Evolutionary conservation across 2,113 vertebrate genomes (phyloP).

Genomic region (Serilophus lunatus): DNA sequence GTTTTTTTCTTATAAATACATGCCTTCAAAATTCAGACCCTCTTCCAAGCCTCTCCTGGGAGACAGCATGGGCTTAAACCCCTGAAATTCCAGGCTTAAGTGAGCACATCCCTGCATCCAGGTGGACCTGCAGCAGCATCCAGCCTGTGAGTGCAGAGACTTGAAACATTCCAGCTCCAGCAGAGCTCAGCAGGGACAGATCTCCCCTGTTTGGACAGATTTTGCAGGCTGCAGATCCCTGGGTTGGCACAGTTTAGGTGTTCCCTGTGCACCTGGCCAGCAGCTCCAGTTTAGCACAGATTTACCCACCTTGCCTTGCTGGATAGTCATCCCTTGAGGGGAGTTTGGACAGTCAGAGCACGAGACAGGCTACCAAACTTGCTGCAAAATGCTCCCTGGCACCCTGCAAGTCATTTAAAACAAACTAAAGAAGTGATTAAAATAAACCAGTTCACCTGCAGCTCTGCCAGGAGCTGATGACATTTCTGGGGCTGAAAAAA

Average conservation of each 20-base stretch:
- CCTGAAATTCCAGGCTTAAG: not conserved
- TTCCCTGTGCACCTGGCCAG: not conserved
- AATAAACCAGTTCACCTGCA: not conserved
- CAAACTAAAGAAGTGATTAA: not conserved
- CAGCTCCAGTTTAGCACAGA: not conserved
- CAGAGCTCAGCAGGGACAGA: not conserved
- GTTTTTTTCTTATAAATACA: not conserved
- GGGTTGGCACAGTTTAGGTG: not conserved
- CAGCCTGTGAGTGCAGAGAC: not conserved
- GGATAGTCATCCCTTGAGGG: not conserved
- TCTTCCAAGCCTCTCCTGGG: not conserved
- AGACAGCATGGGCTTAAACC: not conserved
- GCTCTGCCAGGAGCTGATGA: not conserved
- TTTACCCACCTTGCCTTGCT: not conserved
- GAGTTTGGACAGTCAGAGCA: accelerated
- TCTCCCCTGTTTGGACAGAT: not conserved
- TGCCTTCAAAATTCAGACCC: not conserved
- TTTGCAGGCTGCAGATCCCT: not conserved
- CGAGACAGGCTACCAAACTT: not conserved
- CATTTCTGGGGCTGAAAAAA: not conserved
- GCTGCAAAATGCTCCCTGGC: not conserved
- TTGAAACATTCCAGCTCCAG: not conserved
- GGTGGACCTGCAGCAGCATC: not conserved
- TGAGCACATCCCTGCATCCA: not conserved
- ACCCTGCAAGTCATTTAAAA: not conserved